Evolutionary conservation across 1,140 invertebrate genomes (phyloP), one percentile per base, ranked within the genome.

Genomic region (Elymnias hypermnestra): DNA sequence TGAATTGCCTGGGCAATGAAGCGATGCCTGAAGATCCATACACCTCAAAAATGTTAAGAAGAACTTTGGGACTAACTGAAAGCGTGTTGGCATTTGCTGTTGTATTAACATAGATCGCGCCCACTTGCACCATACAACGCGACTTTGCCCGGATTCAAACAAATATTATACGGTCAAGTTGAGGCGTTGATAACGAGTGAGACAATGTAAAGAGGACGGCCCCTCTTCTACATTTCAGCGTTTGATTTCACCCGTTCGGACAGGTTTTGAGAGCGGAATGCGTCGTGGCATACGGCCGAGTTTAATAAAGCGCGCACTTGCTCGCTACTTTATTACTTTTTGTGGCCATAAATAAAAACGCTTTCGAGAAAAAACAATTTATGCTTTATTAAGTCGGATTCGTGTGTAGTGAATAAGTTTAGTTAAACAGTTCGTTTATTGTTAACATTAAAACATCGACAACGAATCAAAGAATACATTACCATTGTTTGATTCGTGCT

Each of bases 251-350:
- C 70, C 70, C 67, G 68, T 54, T 43, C 46, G 50, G 72, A 83
- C 78, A 72, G 74, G 78, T 78, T 83, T 64, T 63, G 59, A 53
- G 66, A 58, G 60, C 71, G 73, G 78, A 73, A 79, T 78, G 53
- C 53, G 60, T 57, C 57, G 65, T 63, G 56, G 58, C 57, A 54
- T 67, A 66, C 71, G 54, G 57, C 65, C 53, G 68, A 65, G 63
- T 72, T 78, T 73, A 77, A 78, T 82, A 82, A 78, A 74, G 72
- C 75, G 72, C 73, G 72, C 75, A 83, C 78, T 83, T 79, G 73
- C 67, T 57, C 55, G 65, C 70, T 67, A 71, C 66, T 75, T 77
- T 78, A 78, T 72, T 76, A 69, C 72, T 77, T 79, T 77, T 83
- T 79, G 75, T 77, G 54, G 56, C 65, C 66, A 72, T 82, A 77